phyloP scores from a whole-genome alignment of 2,797 vertebrate species.

The Urosaurus nigricauda region DNA sequence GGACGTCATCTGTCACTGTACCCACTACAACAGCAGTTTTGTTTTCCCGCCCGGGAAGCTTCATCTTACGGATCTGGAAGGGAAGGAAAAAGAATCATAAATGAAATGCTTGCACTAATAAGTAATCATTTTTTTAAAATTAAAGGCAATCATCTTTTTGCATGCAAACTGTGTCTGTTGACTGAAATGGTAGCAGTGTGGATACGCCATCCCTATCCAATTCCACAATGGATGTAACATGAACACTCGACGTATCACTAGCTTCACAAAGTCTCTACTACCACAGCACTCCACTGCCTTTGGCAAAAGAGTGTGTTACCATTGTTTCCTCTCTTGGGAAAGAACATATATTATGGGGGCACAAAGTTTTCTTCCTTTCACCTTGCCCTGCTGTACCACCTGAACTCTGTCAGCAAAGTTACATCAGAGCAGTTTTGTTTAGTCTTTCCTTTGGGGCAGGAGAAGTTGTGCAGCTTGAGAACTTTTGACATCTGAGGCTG shows the following conservation, averaged over 20 bases:
- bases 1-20: slow-evolving; percentile 90
- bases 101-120: not conserved
- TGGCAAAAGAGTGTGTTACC: not conserved
- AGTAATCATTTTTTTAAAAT: not conserved
- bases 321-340: too few species aligned
- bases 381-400: not conserved
- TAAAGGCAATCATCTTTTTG: not conserved
- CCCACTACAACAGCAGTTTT: slow-evolving; percentile 92
- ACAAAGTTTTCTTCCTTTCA: not conserved
- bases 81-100: too few species aligned
- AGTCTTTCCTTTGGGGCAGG: not conserved
- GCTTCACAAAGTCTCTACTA: too few species aligned
- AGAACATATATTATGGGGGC: too few species aligned
- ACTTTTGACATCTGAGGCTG: not conserved
- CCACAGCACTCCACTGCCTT: not conserved
- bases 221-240: not conserved
- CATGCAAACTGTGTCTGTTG: not conserved
- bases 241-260: not conserved
- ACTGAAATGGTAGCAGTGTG: too few species aligned
- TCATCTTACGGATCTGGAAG: slow-evolving; percentile 92
- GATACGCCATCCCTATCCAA: not conserved
- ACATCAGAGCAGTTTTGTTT: too few species aligned
- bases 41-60: slow-evolving; percentile 86
- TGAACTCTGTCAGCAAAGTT: not conserved
- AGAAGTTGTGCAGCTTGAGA: not conserved